Evolutionary conservation across 1,140 invertebrate species (phyloP), one percentile per base, ranked within the genome.

Genomic region (Drosophila pseudoananassae): DNA sequence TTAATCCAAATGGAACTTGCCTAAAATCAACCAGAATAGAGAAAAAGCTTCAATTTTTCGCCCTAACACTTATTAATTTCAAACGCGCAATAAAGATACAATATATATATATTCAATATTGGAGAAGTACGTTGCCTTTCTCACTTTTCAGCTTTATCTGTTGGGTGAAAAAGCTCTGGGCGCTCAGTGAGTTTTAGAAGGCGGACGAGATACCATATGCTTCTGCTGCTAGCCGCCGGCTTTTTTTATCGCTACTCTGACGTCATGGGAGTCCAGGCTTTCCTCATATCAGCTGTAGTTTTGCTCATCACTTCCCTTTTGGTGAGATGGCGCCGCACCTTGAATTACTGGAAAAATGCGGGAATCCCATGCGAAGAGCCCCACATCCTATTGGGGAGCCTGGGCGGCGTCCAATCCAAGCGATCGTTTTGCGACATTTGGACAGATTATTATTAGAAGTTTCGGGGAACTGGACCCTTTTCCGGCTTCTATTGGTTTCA

Each of bases 331-430:
- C 71, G 63, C 9, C 68, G 61, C 2, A 45, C 52, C 29, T 15
- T 78, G 31, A 49, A 74, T 4, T 82, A 91, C 64, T 94, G 93
- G 93, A 78, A 90, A 23, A 76, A 69, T 14, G 75, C 78, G 46
- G 92, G 92, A 8, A 90, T 94, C 6, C 84, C 91, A 0, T 92
- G 93, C 50, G 78, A 93, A 0, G 63, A 84, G 14, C 92, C 92
- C 0, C 66, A 68, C 53, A 64, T 90, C 4, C 50, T 91, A 0
- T 40, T 91, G 51, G 92, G 92, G 25, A 93, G 88, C 33, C 46
- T 92, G 10, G 17, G 15, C 8, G 85, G 82, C 4, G 43, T 78
- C 15, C 66, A 72, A 3, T 64, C 54, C 4, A 71, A 31, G 0
- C 61, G 66, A 1, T 43, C 66, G 9, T 73, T 90, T 4, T 8